A percentile compares a stretch with the other conserved stretches of the same genome.
Evolutionary conservation across 1,140 invertebrate genomes (phyloP).

Genomic region (Hydropsyche tenuis): DNA sequence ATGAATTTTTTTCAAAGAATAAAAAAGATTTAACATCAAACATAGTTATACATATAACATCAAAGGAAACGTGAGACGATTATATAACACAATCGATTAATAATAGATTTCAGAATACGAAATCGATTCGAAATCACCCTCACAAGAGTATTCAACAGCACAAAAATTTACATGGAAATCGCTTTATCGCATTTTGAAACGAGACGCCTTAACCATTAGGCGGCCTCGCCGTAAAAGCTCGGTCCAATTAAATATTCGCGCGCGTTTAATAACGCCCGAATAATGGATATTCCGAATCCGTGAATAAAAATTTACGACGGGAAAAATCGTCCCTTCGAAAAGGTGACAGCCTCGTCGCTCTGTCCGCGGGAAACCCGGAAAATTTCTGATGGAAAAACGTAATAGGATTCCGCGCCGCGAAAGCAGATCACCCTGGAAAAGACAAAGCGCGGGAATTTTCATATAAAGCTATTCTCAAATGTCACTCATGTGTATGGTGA

Average conservation of each 20-base stretch:
- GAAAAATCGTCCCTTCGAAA: constrained; percentile 8
- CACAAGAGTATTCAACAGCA: no score
- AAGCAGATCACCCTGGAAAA: background rate
- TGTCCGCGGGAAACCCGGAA: background rate
- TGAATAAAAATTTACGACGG: background rate
- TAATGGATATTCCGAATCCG: background rate
- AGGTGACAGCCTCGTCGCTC: background rate
- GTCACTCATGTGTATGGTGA: background rate
- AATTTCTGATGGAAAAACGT: constrained; percentile 12
- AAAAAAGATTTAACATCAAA: no score
- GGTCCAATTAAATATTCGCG: constrained; percentile 13
- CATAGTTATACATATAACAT: no score
- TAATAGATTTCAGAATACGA: no score
- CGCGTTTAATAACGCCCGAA: background rate
- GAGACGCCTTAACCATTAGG: no score
- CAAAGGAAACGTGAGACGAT: no score
- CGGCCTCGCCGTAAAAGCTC: background rate
- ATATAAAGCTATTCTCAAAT: background rate
- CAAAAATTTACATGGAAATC: no score
- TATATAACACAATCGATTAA: no score
- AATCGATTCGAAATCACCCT: no score
- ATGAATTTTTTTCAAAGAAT: no score
- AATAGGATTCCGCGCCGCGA: background rate
- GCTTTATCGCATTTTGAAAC: no score
- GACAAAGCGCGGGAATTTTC: constrained; percentile 11